A percentile compares a stretch with the other conserved stretches of the same genome.
These are phyloP conservation scores for Amiota minor DNA, from an alignment of 2,888 invertebrate genomes.

Conservation along the genomic window DNA sequence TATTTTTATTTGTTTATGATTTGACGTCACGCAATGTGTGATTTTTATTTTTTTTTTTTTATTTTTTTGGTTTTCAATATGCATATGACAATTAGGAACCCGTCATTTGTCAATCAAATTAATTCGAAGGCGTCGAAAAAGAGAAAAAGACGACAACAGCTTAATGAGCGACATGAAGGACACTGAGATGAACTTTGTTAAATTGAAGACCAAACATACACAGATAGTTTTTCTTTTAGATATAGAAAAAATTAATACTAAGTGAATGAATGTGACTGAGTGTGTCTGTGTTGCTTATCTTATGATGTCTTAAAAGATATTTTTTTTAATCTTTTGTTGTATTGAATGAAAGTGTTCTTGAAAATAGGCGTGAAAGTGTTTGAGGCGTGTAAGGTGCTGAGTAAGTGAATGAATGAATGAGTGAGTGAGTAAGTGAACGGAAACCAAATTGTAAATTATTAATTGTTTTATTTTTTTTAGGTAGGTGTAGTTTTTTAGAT, in stretches of 20 bases:
- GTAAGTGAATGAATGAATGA: no score
- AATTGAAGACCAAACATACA: background rate
- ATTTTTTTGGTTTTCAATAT: conserved; percentile 25
- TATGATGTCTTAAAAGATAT: background rate
- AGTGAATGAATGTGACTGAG: background rate
- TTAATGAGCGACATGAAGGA: conserved; percentile 54
- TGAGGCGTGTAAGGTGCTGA: background rate
- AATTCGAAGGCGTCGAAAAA: conserved; percentile 37
- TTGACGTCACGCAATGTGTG: conserved; percentile 37
- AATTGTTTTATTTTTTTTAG: no score
- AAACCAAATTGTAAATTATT: no score
- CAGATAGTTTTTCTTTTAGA: background rate
- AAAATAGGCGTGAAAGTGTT: background rate
- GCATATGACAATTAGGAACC: background rate
- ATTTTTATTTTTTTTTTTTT: conserved; percentile 21
- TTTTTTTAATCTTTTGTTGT: background rate
- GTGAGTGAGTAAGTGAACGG: no score
- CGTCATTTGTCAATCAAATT: conserved; percentile 4
- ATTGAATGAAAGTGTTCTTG: background rate
- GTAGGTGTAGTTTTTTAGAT: no score
- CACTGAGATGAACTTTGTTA: conserved; percentile 44
- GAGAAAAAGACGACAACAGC: conserved; percentile 61
- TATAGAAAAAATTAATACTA: background rate
- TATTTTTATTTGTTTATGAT: conserved; percentile 17
- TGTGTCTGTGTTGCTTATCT: conserved; percentile 16